These are phyloP conservation scores for Montipora foliosa DNA, from an alignment of 64 coral and sea anemone genomes.

Conservation along the genomic window DNA sequence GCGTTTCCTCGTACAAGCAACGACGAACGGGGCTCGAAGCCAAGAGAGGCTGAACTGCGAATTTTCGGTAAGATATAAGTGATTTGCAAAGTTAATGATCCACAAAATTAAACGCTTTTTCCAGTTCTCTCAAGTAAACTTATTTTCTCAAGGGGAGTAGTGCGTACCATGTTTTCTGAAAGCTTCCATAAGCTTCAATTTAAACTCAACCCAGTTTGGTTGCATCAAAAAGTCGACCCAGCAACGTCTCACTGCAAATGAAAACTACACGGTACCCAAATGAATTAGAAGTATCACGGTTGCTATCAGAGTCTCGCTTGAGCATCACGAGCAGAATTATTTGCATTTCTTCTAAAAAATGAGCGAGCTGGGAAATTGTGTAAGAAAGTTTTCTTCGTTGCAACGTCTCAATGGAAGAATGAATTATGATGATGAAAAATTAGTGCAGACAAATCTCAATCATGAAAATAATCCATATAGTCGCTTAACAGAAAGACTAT, in stretches of 20 bases:
- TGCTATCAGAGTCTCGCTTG: constrained; percentile 10
- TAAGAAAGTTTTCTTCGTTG: constrained; percentile 52
- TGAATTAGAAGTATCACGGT: constrained; percentile 51
- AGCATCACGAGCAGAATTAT: constrained; percentile 19
- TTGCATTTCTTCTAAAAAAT: constrained; percentile 15
- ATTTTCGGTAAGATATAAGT: neutral
- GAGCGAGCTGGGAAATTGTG: constrained; percentile 50
- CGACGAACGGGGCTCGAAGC: no score
- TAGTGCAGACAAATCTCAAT: constrained; percentile 59
- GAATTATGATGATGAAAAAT: constrained; percentile 54
- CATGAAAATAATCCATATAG: constrained; percentile 54
- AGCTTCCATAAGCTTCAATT: no score
- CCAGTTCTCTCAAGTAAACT: neutral
- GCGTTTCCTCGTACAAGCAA: no score
- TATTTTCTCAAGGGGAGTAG: no score
- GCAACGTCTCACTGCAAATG: constrained; percentile 55
- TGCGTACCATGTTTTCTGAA: no score
- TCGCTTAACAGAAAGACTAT: constrained; percentile 53
- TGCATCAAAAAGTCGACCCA: neutral
- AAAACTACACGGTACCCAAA: constrained; percentile 51
- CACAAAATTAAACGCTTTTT: neutral
- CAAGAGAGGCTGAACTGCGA: neutral
- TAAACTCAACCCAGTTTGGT: no score
- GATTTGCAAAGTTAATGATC: neutral
- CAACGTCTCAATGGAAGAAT: neutral